Percentiles rank a stretch among this genome's conserved stretches.
Evolutionary conservation across 64 coral and sea anemone genomes (phyloP).

Genomic region (Montipora efflorescens): DNA sequence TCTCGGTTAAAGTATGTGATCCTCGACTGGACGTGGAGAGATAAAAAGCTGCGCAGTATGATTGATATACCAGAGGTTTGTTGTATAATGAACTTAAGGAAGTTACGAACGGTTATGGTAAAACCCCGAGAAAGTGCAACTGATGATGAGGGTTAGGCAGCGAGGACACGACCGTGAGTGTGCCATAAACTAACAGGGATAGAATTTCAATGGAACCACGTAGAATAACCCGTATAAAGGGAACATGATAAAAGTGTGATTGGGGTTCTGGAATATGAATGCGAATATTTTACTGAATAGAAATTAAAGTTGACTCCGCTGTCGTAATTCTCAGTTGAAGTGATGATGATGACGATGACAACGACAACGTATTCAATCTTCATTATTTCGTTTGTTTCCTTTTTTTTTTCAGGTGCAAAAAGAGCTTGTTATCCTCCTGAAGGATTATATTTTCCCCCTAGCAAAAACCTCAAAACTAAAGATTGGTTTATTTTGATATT

Average conservation of each 20-base stretch:
- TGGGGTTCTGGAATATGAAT: too few relatives aligned
- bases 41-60: conserved; percentile 88
- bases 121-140: too few relatives aligned
- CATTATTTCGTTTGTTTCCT: background rate
- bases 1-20: conserved; percentile 83
- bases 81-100: background rate
- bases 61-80: conserved; percentile 93
- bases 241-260: too few relatives aligned
- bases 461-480: conserved; percentile 62
- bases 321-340: too few relatives aligned
- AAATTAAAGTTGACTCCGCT: too few relatives aligned
- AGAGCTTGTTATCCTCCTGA: conserved; percentile 63
- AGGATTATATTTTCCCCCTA: conserved; percentile 68
- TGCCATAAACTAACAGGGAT: too few relatives aligned
- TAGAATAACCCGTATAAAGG: too few relatives aligned
- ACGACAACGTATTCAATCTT: background rate
- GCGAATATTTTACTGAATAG: too few relatives aligned
- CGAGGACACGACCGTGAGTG: too few relatives aligned
- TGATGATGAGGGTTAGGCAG: too few relatives aligned
- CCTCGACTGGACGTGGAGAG: conserved; percentile 96
- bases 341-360: background rate
- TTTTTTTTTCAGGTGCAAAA: conserved; percentile 47
- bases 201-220: too few relatives aligned
- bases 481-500: conserved; percentile 76
- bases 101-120: too few relatives aligned